A percentile compares a stretch with the other conserved stretches of the same genome.
Evolutionary conservation across 2,113 vertebrate species (phyloP).

Genomic region (Ifrita kowaldi): DNA sequence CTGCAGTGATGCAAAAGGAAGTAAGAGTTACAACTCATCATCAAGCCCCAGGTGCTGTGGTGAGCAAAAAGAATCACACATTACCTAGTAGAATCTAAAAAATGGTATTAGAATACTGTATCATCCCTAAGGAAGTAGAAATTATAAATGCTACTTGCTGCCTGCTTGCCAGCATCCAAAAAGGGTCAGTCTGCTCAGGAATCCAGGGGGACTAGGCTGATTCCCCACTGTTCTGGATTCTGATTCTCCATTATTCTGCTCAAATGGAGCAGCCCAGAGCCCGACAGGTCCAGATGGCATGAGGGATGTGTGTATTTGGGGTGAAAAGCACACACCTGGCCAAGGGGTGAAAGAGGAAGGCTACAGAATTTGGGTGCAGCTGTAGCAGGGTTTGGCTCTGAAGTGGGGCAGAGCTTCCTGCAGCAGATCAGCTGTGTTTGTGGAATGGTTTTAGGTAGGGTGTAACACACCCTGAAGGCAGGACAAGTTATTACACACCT

Average conservation of each 20-base stretch:
- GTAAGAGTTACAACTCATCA: not conserved
- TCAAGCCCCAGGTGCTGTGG: not conserved
- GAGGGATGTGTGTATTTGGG: not conserved
- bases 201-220: not conserved
- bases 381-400: not conserved
- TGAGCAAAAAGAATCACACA: not conserved
- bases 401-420: not conserved
- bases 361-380: not conserved
- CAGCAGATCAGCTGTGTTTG: not conserved
- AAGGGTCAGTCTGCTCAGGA: not conserved
- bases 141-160: not conserved
- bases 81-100: not conserved
- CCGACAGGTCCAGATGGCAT: not conserved
- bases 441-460: not conserved
- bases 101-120: not conserved
- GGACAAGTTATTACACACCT: not conserved
- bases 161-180: not conserved
- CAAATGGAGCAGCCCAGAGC: not conserved
- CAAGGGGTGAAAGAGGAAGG: not conserved
- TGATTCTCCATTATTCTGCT: not conserved
- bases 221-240: not conserved
- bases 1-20: conserved; percentile 52
- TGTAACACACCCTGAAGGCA: not conserved
- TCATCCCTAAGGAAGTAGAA: not conserved
- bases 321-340: not conserved